Evolutionary conservation across 2,113 vertebrate species (phyloP), one percentile per base, ranked within the genome.

Genomic region (Neogale vison): DNA sequence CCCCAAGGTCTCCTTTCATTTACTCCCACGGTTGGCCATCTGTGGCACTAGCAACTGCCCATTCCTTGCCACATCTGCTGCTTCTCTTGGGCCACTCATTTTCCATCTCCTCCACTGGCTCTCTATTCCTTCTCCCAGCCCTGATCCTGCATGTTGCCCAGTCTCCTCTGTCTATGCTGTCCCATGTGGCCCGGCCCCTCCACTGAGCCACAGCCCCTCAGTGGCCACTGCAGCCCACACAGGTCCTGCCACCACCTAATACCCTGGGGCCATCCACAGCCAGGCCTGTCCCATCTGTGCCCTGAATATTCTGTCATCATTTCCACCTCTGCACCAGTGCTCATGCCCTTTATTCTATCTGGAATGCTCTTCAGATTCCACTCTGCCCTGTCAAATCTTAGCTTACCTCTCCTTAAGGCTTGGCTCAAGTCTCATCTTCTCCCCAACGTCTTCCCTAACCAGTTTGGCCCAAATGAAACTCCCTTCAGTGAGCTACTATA

Each of bases 341-440:
- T 24, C 24, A 15, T 13, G 52, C 52, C 95, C 88, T 81, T 39
- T 80, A 71, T 97, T 92, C 52, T 24, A 29, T 86, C 82, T 24
- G 65, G 24, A 55, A 61, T 7, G 42, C 72, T 52, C 63, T 84
- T 96, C 47, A 65, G 67, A 59, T 59, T 39, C 83, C 12, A 72
- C 63, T 92, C 76, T 47, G 52, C 61, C 94, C 52, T 94, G 34
- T 80, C 57, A 24, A 8, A 59, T 13, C 55, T 88, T 42, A 71
- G 86, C 57, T 88, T 79, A 26, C 72, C 87, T 93, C 47, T 93
- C 84, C 65, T 52, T n/a, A 71, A 94, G 93, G 65, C 63, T 74
- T 93, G 95, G 91, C 91, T 36, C 71, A 57, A 84, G 83, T 83
- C 86, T 94, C n/a, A 50, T 67, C 69, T 96, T 71, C 80, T 96